Evolutionary conservation across 2,888 invertebrate genomes (phyloP).

Genomic region (Hedychridium roseum): DNA sequence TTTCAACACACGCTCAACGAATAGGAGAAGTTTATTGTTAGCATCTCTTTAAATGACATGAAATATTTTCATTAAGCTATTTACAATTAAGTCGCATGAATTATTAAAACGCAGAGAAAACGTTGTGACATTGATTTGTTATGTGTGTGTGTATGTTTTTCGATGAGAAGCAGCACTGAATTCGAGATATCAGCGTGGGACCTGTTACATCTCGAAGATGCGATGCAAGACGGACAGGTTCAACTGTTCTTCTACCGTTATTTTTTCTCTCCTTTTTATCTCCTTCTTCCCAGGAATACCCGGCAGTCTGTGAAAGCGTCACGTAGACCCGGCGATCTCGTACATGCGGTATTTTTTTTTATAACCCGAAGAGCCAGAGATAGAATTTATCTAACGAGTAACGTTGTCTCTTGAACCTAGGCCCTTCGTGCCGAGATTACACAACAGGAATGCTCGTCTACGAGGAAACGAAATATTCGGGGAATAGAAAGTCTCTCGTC

Average conservation of each 20-base stretch:
- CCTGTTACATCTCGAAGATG: slow-evolving; percentile 22
- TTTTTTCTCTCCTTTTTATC: slow-evolving; percentile 12
- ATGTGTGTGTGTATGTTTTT: no score
- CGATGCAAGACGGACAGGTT: slow-evolving; percentile 25
- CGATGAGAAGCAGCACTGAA: no score
- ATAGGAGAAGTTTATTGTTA: no score
- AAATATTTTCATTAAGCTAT: no score
- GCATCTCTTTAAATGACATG: no score
- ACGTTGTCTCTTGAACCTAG: slow-evolving; percentile 13
- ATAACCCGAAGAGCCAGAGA: slow-evolving; percentile 11
- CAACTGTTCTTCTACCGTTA: slow-evolving; percentile 5
- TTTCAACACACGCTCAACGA: no score
- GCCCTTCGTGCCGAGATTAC: slow-evolving; percentile 12
- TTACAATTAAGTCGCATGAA: no score
- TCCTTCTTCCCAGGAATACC: slow-evolving; percentile 3
- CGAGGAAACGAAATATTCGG: no score
- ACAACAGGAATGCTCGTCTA: slow-evolving; percentile 8
- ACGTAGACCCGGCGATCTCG: slow-evolving; percentile 3
- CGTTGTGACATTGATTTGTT: no score
- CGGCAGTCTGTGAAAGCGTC: neutral
- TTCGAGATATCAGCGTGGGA: no score
- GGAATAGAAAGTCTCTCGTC: no score
- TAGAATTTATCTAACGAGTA: slow-evolving; percentile 21
- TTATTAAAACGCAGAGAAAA: no score
- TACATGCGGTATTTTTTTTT: slow-evolving; percentile 5